phyloP scores from a whole-genome alignment of 2,113 vertebrate species.

The Spheniscus mendiculus region DNA sequence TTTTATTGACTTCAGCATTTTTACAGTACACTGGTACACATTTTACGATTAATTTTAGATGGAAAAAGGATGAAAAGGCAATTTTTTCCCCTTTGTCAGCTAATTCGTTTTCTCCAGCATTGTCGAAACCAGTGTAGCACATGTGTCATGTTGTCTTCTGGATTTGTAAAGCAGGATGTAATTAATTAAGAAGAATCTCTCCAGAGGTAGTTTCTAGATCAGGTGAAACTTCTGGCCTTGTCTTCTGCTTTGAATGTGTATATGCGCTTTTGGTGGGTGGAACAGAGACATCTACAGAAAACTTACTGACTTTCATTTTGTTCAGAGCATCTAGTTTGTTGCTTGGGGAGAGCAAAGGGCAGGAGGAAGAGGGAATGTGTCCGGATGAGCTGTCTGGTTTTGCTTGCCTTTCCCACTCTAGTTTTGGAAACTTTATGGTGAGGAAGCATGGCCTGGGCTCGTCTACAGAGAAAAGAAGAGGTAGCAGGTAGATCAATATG shows the following conservation, averaged over 20 bases:
- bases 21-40: background rate
- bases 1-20: constrained; percentile 41
- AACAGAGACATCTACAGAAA: background rate
- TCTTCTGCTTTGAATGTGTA: background rate
- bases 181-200: constrained; percentile 14
- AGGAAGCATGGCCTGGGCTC: background rate
- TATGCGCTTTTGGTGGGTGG: background rate
- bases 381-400: background rate
- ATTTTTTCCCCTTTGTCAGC: background rate
- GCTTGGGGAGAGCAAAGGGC: background rate
- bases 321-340: background rate
- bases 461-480: background rate
- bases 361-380: background rate
- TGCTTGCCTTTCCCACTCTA: background rate
- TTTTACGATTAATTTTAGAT: constrained; percentile 29
- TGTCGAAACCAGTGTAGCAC: background rate
- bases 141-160: background rate
- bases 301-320: background rate
- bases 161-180: background rate
- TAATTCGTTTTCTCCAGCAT: background rate
- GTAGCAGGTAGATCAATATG: background rate
- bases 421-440: background rate
- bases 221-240: background rate
- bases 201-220: background rate
- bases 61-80: constrained; percentile 4